These are phyloP conservation scores for Protodeltote pygarga DNA, from an alignment of 2,888 invertebrate species.

Conservation along the genomic window DNA sequence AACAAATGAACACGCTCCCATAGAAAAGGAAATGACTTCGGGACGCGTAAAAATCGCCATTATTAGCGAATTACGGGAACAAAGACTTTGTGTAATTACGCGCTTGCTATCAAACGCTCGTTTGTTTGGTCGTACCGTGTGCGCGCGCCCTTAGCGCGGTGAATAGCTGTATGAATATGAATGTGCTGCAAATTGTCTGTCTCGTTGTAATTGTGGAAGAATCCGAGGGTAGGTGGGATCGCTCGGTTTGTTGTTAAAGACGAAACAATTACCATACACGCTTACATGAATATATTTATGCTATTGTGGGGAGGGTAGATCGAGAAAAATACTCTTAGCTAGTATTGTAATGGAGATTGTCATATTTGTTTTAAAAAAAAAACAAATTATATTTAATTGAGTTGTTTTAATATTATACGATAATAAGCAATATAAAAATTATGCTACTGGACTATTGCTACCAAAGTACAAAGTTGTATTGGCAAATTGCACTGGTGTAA, in stretches of 20 bases:
- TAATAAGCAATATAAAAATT: no score
- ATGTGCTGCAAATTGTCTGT: slow-evolving; percentile 41
- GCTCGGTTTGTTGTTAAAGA: slow-evolving; percentile 25
- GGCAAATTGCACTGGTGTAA: no score
- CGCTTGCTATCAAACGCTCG: slow-evolving; percentile 47
- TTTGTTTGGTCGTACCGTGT: slow-evolving; percentile 27
- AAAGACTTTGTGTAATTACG: slow-evolving; percentile 42
- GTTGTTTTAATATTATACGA: no score
- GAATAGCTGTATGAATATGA: slow-evolving; percentile 38
- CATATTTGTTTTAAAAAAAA: no score
- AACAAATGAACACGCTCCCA: slow-evolving; percentile 35
- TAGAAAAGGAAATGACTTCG: slow-evolving; percentile 42
- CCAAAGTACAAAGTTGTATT: no score
- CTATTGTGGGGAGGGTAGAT: background rate
- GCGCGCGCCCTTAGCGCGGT: slow-evolving; percentile 3
- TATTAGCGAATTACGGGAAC: slow-evolving; percentile 51
- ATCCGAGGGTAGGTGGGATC: slow-evolving; percentile 11
- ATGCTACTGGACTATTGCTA: no score
- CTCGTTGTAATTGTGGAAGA: slow-evolving; percentile 23
- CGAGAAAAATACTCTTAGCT: background rate
- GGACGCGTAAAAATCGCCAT: slow-evolving; percentile 43
- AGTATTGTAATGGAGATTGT: no score
- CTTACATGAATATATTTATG: slow-evolving; percentile 1
- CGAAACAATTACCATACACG: slow-evolving; percentile 27
- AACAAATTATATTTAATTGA: no score